Evolutionary conservation across 2,797 vertebrate species (phyloP).

Genomic region (Lemur catta): DNA sequence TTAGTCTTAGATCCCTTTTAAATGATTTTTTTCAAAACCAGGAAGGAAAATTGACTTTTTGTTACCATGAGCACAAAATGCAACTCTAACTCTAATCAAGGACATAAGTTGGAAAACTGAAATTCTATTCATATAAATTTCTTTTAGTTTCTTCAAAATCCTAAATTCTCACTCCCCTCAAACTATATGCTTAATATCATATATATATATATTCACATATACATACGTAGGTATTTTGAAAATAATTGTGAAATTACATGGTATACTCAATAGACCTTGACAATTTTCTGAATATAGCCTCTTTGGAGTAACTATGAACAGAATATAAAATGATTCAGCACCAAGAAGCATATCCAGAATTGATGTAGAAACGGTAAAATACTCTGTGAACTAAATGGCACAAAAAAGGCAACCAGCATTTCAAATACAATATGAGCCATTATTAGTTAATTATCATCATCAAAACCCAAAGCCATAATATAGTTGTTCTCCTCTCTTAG

Average conservation of each 20-base stretch:
- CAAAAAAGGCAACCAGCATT: background rate
- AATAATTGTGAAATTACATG: conserved; percentile 4
- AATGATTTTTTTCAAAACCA: conserved; percentile 37
- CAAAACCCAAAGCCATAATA: conserved; percentile 4
- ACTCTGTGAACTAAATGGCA: background rate
- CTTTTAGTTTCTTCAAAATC: conserved; percentile 1
- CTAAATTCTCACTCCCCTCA: background rate
- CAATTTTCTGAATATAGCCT: background rate
- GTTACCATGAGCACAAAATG: conserved; percentile 8
- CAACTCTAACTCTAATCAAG: conserved; percentile 16
- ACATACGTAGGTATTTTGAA: background rate
- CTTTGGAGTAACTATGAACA: conserved; percentile 19
- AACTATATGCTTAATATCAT: background rate
- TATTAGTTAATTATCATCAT: background rate
- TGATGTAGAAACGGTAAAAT: background rate
- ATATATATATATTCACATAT: background rate
- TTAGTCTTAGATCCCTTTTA: conserved; percentile 7
- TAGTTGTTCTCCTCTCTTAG: background rate
- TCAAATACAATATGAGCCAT: background rate
- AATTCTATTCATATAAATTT: conserved; percentile 32
- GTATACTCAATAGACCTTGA: background rate
- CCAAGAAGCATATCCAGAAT: background rate
- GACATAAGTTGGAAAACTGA: conserved; percentile 1
- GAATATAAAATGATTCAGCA: conserved; percentile 23
- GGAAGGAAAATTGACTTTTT: conserved; percentile 14